Evolutionary conservation across 2,888 invertebrate species (phyloP).

Genomic region (Polyommatus icarus): DNA sequence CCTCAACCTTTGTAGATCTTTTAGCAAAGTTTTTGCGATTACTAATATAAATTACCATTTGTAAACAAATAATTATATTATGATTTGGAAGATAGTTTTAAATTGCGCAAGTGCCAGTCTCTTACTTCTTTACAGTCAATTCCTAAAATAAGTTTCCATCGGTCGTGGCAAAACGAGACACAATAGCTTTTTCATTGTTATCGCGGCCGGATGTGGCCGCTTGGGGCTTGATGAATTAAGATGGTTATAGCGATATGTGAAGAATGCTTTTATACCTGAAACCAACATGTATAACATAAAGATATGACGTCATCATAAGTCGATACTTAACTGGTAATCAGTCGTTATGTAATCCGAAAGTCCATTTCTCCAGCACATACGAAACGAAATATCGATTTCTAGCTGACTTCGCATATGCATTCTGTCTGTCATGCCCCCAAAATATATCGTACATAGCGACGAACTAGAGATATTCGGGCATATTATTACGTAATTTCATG

Average conservation of each 20-base stretch:
- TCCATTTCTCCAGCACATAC: slow-evolving; percentile 48
- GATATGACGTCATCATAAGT: slow-evolving; percentile 39
- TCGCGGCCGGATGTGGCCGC: too few species aligned
- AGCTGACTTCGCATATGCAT: slow-evolving; percentile 46
- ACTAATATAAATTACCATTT: neutral
- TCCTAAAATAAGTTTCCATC: too few species aligned
- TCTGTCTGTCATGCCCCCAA: slow-evolving; percentile 35
- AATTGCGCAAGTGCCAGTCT: too few species aligned
- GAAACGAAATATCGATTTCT: slow-evolving; percentile 48
- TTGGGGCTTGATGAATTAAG: too few species aligned
- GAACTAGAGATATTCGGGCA: slow-evolving; percentile 10
- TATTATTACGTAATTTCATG: neutral
- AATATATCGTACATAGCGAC: neutral
- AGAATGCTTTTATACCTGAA: too few species aligned
- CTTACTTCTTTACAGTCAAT: too few species aligned
- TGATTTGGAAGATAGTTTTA: too few species aligned
- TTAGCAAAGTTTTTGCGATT: neutral
- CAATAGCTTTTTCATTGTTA: too few species aligned
- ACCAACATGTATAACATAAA: neutral
- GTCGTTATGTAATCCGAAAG: slow-evolving; percentile 45
- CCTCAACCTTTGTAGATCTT: neutral
- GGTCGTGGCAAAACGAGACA: too few species aligned
- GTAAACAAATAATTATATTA: neutral
- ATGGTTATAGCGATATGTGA: too few species aligned
- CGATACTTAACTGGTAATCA: slow-evolving; percentile 40